phyloP scores from a whole-genome alignment of 2,113 vertebrate species.

The Callopanchax toddi region DNA sequence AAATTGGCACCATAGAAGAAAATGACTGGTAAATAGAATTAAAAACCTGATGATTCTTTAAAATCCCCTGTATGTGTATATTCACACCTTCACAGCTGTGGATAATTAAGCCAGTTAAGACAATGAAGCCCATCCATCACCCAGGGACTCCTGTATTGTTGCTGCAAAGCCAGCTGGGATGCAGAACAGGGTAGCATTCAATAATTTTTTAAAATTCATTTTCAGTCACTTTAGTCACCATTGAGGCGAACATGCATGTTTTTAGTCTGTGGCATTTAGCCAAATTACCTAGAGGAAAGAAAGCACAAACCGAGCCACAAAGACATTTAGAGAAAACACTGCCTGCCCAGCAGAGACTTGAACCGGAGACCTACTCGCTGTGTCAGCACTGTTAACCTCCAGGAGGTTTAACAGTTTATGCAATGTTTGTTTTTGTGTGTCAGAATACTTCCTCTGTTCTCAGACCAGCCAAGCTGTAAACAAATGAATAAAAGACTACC shows the following conservation, averaged over 20 bases:
- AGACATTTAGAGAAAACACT: background rate
- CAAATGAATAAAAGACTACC: background rate
- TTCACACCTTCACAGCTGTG: background rate
- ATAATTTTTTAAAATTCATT: background rate
- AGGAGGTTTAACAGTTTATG: background rate
- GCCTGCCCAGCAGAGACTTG: background rate
- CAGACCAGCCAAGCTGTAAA: background rate
- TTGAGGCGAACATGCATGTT: background rate
- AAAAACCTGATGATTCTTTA: background rate
- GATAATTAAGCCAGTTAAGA: background rate
- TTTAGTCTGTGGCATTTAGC: background rate
- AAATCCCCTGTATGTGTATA: background rate
- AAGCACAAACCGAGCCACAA: background rate
- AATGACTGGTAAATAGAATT: background rate
- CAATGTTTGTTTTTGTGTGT: background rate
- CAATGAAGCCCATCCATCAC: background rate
- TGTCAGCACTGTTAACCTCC: background rate
- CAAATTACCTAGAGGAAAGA: too few relatives aligned
- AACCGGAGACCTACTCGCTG: background rate
- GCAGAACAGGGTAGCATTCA: background rate
- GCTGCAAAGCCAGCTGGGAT: background rate
- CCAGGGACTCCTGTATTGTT: background rate
- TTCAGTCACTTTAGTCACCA: background rate
- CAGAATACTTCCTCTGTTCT: background rate
- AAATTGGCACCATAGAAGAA: background rate